Base-by-base conservation (phyloP, 2,797 vertebrate genomes). In the Chromis chromis region DNA sequence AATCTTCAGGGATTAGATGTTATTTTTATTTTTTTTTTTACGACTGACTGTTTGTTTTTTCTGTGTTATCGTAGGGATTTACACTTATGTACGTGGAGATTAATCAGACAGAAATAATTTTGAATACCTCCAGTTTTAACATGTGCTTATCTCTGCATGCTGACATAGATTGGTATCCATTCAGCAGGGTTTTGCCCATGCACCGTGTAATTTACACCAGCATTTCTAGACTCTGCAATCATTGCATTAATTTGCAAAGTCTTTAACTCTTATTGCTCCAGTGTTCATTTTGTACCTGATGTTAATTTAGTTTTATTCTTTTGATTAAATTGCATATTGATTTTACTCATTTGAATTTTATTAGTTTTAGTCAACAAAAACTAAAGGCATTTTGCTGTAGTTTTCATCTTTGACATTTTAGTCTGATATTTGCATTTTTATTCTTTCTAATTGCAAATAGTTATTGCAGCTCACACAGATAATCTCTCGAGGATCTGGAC, bases 21-120 rank as follows among this genome's bases (percentile, higher is more conserved):
- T 59, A 4, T 13, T 14, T 40, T 40, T 40, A 2, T 40, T 74
- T 59, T 16, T 13, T 16, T 40, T 42, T 42, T 42, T 16, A 42
- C 3, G 79, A 25, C 25, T 60, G 73, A 59, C 58, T 61, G 69
- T 60, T 49, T 61, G 25, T 68, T 6, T 55, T 57, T 42, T 56
- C 12, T 46, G 19, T 71, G 31, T 52, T 63, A 70, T 79, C 78
- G 44, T 80, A 59, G 33, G 53, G 60, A 82, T 86, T 84, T 74
- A 65, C 36, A 76, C 14, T 53, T 48, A 44, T 8, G 17, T 39
- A 49, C 28, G 27, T 4, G 60, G 66, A 84, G 77, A 85, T 87
- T 88, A 86, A 89, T 87, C 17, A 65, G 57, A 78, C 76, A 65
- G 39, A 90, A 89, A 89, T 86, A 86, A 73, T 70, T 59, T 46